Base-by-base conservation (phyloP, 2,113 vertebrate genomes). In the Pitta sordida region DNA sequence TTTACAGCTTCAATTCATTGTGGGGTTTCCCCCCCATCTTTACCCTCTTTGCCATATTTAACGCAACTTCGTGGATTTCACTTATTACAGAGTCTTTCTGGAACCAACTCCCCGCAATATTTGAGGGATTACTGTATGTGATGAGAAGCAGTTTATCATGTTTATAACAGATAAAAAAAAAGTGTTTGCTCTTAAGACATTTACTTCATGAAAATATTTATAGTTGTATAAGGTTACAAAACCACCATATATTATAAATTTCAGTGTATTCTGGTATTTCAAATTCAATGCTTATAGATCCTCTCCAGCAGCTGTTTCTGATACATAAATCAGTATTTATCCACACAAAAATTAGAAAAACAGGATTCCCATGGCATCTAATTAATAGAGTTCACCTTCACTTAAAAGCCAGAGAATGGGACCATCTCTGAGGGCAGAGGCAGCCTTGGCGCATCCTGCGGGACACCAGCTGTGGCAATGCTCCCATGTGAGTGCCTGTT, bases 401-500 rank as follows among this genome's bases (percentile, higher is more conserved):
- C 32, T 67, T 34, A 83, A 43, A 60, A 81, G 29, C 20, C 52
- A 59, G 46, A 51, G 49, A 53, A 39, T 0, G 14, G 34, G 23
- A 30, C 11, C 11, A 32, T 49, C 41, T 64, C 44, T 1, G 1
- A 46, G 53, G 71, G 44, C 65, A 89, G 74, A 84, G 22, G 65
- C 60, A 83, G 34, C 29, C 29, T 15, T 29, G 15, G 63, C 76
- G 23, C 43, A 39, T n/a, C 37, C 65, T 7, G 20, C 1, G 1
- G 32, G 48, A 20, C 69, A 51, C 16, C 60, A 84, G 21, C 32
- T 51, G 27, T n/a, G 21, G 67, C 49, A 63, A 5, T 0, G 20
- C 11, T 29, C 74, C 34, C 0, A 0, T 9, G 7, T 7, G 29
- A 80, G 63, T 3, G 22, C 27, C 39, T 8, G 1, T 30, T 59